phyloP scores from a whole-genome alignment of 2,888 invertebrate genomes.

The Ormyrus nitidulus region DNA sequence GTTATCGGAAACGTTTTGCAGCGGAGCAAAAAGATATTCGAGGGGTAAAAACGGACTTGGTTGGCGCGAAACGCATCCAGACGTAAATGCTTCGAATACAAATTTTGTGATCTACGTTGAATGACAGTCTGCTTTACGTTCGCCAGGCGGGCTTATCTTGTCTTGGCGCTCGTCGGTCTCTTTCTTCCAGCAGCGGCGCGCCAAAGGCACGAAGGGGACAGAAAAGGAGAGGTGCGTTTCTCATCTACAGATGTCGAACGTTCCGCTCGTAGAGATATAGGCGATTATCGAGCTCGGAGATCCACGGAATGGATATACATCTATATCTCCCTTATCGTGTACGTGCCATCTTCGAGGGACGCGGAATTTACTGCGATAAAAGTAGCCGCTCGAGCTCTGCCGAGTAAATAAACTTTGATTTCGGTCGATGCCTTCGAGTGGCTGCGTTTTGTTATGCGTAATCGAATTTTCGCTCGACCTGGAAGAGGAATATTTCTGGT shows the following conservation, averaged over 20 bases:
- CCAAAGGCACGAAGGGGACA: background rate
- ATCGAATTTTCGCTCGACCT: no score
- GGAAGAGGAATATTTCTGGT: no score
- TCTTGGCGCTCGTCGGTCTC: background rate
- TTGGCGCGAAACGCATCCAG: background rate
- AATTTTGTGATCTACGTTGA: conserved; percentile 24
- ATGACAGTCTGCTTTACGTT: background rate
- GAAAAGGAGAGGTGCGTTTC: background rate
- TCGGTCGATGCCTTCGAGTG: conserved; percentile 37
- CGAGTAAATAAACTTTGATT: conserved; percentile 54
- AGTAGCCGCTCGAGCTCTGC: conserved; percentile 10
- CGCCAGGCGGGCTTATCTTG: conserved; percentile 9
- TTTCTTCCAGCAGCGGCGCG: background rate
- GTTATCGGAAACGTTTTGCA: no score
- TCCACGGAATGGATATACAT: conserved; percentile 28
- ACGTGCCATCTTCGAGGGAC: conserved; percentile 59
- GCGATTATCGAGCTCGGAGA: conserved; percentile 37
- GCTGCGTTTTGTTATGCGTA: no score
- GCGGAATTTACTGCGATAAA: conserved; percentile 53
- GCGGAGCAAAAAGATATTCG: no score
- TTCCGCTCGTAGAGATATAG: conserved; percentile 23
- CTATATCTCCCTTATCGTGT: conserved; percentile 59
- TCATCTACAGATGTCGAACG: conserved; percentile 13
- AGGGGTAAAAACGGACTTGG: no score
- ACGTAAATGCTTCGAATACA: conserved; percentile 7